A percentile compares a stretch with the other conserved stretches of the same genome.
Conservation (phyloP, 2,113 vertebrate species). For the Peucedramus taeniatus region DNA sequence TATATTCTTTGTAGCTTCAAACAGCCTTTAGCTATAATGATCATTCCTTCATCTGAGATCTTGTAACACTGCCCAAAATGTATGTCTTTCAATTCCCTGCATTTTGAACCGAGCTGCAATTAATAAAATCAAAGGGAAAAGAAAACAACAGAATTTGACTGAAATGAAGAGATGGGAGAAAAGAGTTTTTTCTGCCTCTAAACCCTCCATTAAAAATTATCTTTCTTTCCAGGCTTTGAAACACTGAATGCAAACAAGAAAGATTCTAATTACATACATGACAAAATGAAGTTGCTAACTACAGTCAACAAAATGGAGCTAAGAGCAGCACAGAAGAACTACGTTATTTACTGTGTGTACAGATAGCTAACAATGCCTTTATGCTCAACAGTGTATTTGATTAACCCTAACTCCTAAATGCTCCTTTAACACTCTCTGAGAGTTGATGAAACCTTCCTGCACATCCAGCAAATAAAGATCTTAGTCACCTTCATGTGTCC, state of each 20-base stretch:
- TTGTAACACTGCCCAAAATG: slow-evolving; percentile 98
- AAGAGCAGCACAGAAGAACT: not conserved
- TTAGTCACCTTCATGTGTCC: not conserved
- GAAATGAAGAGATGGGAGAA: not conserved
- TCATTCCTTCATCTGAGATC: slow-evolving; percentile 94
- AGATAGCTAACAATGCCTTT: not conserved
- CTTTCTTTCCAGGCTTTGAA: not conserved
- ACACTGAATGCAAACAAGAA: not conserved
- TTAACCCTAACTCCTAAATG: not conserved
- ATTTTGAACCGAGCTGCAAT: slow-evolving; percentile 88
- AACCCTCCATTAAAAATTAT: not conserved
- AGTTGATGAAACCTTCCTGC: not conserved
- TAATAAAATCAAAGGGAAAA: not conserved
- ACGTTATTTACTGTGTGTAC: not conserved
- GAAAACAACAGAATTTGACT: not conserved
- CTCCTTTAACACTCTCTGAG: not conserved
- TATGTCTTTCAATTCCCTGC: slow-evolving; percentile 91
- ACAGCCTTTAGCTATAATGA: slow-evolving; percentile 91
- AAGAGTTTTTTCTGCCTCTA: not conserved
- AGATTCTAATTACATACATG: not conserved
- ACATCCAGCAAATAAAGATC: not conserved
- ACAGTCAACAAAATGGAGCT: not conserved
- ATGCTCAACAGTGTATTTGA: not conserved
- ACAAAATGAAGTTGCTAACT: not conserved
- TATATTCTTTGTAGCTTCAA: slow-evolving; percentile 94